Evolutionary conservation across 92 coral and sea anemone species (phyloP), one percentile per base, ranked within the genome.

Genomic region (Anthopleura xanthogrammica): DNA sequence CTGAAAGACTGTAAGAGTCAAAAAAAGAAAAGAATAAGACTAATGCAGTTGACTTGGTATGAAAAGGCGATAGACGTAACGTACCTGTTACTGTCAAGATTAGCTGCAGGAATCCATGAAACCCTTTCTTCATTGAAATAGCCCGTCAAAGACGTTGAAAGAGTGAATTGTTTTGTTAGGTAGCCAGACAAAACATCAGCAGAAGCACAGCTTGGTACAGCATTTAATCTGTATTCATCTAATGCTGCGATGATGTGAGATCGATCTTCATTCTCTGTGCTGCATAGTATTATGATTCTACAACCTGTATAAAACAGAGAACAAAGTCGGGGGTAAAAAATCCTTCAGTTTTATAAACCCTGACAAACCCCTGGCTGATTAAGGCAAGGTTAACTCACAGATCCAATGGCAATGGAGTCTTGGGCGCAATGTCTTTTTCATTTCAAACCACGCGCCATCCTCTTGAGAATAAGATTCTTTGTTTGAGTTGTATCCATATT

Each of bases 201-300:
- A 19, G 88, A 71, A 70, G 95, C 91, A 76, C 95, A 90, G 9
- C 90, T 80, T 1, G 93, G 95, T 10, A 91, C 88, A 40, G 90
- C 93, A 42, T 78, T 75, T 5, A 92, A 86, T 62, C 90, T 84
- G 79, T 85, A 87, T 87, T 92, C 93, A 77, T 92, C 95, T 43
- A 92, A 77, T 36, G 95, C 95, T 39, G 95, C 93, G 9, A 92
- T 88, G 48, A 92, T 77, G 86, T 88, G 88, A 64, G 95, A 92
- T 57, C 89, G 89, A 82, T 92, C 95, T 78, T 93, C 97, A 20
- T 90, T 94, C 77, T 94, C 98, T 8, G 80, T 86, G 84, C 95
- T 92, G 82, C 95, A 94, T 29, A 94, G 76, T 52, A 94, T 88
- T 50, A 88, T 91, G 16, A 94, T 74, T 43, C 91, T 91, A 77